Evolutionary conservation across 1,140 invertebrate genomes (phyloP).

Genomic region (Kradibia gibbosae): DNA sequence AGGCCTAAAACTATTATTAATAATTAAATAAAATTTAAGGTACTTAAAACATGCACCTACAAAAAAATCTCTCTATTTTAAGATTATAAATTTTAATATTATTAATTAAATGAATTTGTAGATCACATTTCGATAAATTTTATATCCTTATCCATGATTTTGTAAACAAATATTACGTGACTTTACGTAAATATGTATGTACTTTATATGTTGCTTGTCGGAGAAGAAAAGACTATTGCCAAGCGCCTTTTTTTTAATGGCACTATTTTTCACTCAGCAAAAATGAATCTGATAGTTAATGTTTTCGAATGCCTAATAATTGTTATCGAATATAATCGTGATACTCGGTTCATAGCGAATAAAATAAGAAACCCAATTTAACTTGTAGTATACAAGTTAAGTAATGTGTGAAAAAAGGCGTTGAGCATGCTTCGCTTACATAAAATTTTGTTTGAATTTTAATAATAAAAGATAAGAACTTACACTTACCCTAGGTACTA

Average conservation of each 20-base stretch:
- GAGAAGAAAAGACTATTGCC: constrained; percentile 24
- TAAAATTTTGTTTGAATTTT: neutral
- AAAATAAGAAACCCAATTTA: neutral
- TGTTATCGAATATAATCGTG: constrained; percentile 28
- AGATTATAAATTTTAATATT: neutral
- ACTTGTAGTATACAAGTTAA: neutral
- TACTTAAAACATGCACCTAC: constrained; percentile 28
- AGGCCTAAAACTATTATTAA: neutral
- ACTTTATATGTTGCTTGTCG: neutral
- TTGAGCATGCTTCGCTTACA: neutral
- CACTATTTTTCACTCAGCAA: neutral
- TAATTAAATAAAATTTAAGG: constrained; percentile 6
- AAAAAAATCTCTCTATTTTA: constrained; percentile 39
- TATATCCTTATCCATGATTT: neutral
- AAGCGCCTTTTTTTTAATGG: constrained; percentile 2
- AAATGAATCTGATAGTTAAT: neutral
- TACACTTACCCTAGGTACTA: constrained; percentile 27
- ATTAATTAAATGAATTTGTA: neutral
- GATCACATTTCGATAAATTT: constrained; percentile 2
- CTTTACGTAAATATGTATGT: neutral
- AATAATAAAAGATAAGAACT: constrained; percentile 27
- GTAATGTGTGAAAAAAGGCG: neutral
- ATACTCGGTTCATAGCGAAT: neutral
- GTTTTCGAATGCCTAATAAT: neutral
- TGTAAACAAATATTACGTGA: neutral